Conservation (phyloP, 2,113 vertebrate species). For the Aphyosemion australe region DNA sequence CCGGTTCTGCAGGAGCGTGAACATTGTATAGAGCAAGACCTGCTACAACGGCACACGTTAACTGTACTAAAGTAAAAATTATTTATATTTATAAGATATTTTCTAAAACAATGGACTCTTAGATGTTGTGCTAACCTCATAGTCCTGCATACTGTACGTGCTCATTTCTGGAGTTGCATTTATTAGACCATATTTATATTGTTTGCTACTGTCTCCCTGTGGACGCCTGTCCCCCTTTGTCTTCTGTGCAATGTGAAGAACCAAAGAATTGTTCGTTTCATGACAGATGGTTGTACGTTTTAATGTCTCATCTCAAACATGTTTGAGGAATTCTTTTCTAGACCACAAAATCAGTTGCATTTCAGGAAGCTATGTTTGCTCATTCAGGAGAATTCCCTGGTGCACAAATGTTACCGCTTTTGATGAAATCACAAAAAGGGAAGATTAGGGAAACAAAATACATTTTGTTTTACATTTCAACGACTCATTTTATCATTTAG, state of each 20-base stretch:
- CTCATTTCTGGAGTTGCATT: conserved; percentile 57
- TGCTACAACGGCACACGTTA: conserved; percentile 53
- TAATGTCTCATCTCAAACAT: conserved; percentile 34
- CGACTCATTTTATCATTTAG: too few species aligned
- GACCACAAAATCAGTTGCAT: conserved; percentile 29
- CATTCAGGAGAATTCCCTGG: conserved; percentile 11
- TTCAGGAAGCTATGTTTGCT: conserved; percentile 53
- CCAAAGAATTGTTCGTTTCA: conserved; percentile 73
- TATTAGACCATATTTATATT: conserved; percentile 61
- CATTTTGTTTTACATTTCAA: too few species aligned
- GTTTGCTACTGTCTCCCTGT: conserved; percentile 62
- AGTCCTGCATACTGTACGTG: conserved; percentile 61
- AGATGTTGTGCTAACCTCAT: conserved; percentile 64
- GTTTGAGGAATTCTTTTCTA: conserved; percentile 32
- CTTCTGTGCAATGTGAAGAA: conserved; percentile 70
- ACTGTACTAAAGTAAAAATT: conserved; percentile 52
- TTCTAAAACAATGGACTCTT: conserved; percentile 70
- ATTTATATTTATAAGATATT: conserved; percentile 82
- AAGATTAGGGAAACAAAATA: not conserved
- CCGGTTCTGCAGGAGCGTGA: conserved; percentile 46
- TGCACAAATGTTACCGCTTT: conserved; percentile 14
- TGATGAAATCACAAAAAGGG: not conserved
- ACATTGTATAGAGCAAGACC: conserved; percentile 47
- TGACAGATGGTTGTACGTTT: conserved; percentile 18
- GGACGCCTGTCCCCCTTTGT: conserved; percentile 46